These are phyloP conservation scores for Lasioglossum calceatum DNA, from an alignment of 2,888 invertebrate genomes.

Conservation along the genomic window DNA sequence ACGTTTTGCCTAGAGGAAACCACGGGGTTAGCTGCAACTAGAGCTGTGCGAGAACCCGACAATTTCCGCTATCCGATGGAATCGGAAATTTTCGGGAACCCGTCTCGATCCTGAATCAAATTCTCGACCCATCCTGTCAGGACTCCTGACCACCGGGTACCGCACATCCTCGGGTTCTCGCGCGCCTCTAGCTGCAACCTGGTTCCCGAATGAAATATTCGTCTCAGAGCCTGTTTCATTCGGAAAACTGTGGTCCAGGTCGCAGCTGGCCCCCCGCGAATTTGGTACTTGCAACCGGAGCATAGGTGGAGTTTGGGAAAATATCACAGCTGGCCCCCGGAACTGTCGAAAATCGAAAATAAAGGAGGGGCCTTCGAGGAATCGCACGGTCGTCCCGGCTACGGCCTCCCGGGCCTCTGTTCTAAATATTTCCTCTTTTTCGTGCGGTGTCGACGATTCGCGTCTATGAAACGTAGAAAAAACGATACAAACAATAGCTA, in stretches of 20 bases:
- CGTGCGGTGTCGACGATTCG: conserved; percentile 49
- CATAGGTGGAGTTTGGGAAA: conserved; percentile 70
- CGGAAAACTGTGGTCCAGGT: neutral
- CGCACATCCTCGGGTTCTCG: neutral
- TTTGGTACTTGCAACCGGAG: conserved; percentile 71
- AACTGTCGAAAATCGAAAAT: conserved; percentile 75
- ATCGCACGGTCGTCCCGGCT: conserved; percentile 69
- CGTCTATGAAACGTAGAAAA: conserved; percentile 80
- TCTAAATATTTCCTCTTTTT: neutral
- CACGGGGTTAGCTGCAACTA: neutral
- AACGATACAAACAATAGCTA: conserved; percentile 78
- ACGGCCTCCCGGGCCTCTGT: conserved; percentile 47
- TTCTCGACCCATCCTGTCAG: too few relatives aligned
- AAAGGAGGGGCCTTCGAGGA: conserved; percentile 75
- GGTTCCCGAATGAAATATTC: neutral
- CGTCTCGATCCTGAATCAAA: neutral
- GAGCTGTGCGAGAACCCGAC: neutral
- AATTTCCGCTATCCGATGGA: neutral
- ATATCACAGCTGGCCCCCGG: conserved; percentile 83
- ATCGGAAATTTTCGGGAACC: neutral
- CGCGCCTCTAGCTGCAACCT: neutral
- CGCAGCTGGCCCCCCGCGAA: neutral
- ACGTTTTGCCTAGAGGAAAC: conserved; percentile 69
- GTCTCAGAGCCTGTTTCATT: neutral
- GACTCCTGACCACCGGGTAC: neutral